Percentiles rank a stretch among this genome's conserved stretches.
Evolutionary conservation across 2,888 invertebrate genomes (phyloP).

Genomic region (Melanostoma mellinum): DNA sequence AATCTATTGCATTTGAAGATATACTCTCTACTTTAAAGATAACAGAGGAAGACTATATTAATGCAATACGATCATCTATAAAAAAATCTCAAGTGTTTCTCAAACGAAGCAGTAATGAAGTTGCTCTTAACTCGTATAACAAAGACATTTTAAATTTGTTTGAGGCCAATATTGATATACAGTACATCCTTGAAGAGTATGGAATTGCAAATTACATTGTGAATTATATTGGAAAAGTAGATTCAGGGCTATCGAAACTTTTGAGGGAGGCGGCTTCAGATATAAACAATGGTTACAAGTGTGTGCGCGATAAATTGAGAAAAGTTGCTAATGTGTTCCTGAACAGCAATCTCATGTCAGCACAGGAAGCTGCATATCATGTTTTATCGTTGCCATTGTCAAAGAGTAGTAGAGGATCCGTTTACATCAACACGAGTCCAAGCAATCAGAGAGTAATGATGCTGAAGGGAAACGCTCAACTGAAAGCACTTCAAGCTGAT

Average conservation of each 20-base stretch:
- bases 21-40: constrained; percentile 15
- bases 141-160: constrained; percentile 73
- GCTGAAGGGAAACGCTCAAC: constrained; percentile 27
- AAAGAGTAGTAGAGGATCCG: constrained; percentile 26
- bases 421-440: constrained; percentile 41
- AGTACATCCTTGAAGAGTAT: constrained; percentile 72
- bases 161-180: constrained; percentile 74
- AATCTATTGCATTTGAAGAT: constrained; percentile 3
- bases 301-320: constrained; percentile 66
- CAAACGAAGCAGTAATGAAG: constrained; percentile 68
- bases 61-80: constrained; percentile 7
- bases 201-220: constrained; percentile 74
- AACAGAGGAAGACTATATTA: constrained; percentile 54
- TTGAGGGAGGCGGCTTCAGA: constrained; percentile 71
- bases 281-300: constrained; percentile 61
- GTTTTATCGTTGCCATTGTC: constrained; percentile 19
- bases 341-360: constrained; percentile 38
- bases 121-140: constrained; percentile 73
- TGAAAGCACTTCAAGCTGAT: constrained; percentile 17
- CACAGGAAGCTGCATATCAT: constrained; percentile 27
- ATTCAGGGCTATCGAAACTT: constrained; percentile 74
- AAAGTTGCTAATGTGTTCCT: constrained; percentile 28
- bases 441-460: constrained; percentile 25
- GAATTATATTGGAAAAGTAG: constrained; percentile 74
- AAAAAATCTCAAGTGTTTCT: constrained; percentile 60